Evolutionary conservation across 2,113 vertebrate species (phyloP).

Genomic region (Thamnophis sirtalis): DNA sequence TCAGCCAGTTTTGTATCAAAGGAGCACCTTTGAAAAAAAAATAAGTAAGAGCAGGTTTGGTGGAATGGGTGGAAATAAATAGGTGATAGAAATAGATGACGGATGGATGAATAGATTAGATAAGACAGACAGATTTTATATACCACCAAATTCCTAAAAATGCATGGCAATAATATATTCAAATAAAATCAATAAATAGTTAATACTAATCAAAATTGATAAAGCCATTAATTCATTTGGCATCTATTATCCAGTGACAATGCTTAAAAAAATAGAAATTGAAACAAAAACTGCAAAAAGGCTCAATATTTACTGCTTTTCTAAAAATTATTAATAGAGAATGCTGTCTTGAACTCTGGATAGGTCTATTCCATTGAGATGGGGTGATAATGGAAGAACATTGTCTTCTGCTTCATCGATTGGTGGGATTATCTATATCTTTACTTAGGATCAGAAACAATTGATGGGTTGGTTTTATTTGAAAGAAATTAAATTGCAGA

Average conservation of each 20-base stretch:
- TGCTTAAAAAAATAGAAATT: neutral
- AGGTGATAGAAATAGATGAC: neutral
- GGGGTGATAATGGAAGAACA: no score
- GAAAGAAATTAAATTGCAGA: neutral
- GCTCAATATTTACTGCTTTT: neutral
- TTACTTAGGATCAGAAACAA: neutral
- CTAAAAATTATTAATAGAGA: neutral
- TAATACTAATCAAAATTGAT: neutral
- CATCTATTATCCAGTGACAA: neutral
- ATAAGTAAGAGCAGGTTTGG: neutral
- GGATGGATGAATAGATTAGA: neutral
- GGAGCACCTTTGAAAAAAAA: neutral
- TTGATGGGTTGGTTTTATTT: neutral
- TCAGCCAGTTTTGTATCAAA: neutral
- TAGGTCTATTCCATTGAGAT: neutral
- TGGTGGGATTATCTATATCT: neutral
- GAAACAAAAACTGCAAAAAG: neutral
- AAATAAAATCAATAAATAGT: neutral
- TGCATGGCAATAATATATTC: slow-evolving; percentile 5
- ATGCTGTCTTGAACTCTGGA: neutral
- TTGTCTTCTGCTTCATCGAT: no score
- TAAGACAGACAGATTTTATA: neutral
- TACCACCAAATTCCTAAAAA: neutral
- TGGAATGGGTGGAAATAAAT: neutral
- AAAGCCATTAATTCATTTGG: neutral